Conservation (phyloP, 2,797 vertebrate species). For the Coccyzus lansbergi region DNA sequence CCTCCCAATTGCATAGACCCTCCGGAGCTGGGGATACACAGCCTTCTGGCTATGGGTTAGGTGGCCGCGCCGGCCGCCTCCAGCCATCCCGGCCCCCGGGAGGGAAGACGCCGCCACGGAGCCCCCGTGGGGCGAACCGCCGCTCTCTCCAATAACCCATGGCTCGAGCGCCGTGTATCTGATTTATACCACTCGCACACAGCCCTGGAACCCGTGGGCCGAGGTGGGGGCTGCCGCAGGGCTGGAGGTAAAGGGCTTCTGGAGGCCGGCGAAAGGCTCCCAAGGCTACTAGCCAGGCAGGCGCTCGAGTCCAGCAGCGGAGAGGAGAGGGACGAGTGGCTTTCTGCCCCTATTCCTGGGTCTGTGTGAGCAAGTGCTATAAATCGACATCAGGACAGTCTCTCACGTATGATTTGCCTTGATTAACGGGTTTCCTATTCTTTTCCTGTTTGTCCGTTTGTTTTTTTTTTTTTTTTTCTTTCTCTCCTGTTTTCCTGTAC, state of each 20-base stretch:
- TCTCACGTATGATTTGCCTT: conserved; percentile 81
- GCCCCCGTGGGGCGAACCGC: conserved; percentile 21
- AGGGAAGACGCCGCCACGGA: conserved; percentile 30
- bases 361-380: conserved; percentile 82
- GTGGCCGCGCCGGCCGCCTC: conserved; percentile 18
- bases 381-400: conserved; percentile 79
- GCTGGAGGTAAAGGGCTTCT: conserved; percentile 18
- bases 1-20: conserved; percentile 73
- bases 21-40: conserved; percentile 76
- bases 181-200: conserved; percentile 82
- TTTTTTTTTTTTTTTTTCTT: conserved; percentile 78
- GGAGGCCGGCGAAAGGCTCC: background rate
- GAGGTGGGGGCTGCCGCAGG: conserved; percentile 40
- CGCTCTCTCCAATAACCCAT: conserved; percentile 56
- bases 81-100: background rate
- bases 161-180: conserved; percentile 78
- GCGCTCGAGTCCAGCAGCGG: background rate
- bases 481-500: conserved; percentile 77
- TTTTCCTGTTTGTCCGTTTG: conserved; percentile 86
- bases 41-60: conserved; percentile 74
- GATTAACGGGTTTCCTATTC: conserved; percentile 88
- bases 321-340: conserved; percentile 41
- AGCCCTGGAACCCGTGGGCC: conserved; percentile 77
- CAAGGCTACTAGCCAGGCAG: background rate
- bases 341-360: conserved; percentile 67